Evolutionary conservation across 1,140 invertebrate species (phyloP).

Genomic region (Brachionus paranguensis): DNA sequence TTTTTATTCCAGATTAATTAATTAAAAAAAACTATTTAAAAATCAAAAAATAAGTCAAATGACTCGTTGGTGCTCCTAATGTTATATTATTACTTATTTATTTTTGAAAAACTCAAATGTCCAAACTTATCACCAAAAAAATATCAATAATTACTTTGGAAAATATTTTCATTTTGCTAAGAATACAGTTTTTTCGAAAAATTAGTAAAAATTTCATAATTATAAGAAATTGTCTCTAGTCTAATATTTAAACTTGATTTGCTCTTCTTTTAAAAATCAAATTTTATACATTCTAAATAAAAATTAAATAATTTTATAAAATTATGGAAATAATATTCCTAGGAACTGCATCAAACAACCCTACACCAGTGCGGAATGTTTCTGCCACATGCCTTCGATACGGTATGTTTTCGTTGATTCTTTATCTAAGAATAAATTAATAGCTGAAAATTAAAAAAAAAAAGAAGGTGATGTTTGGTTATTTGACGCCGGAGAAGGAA

Average conservation of each 20-base stretch:
- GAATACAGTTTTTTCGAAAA: background rate
- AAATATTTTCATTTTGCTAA: too few relatives aligned
- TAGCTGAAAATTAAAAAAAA: background rate
- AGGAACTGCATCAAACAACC: conserved; percentile 55
- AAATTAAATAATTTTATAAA: background rate
- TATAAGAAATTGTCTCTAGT: background rate
- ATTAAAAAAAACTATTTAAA: too few relatives aligned
- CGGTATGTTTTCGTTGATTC: conserved; percentile 41
- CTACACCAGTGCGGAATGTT: conserved; percentile 50
- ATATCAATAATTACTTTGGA: too few relatives aligned
- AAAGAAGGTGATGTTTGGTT: conserved; percentile 55
- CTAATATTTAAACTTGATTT: background rate
- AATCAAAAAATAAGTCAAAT: too few relatives aligned
- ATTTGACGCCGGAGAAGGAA: conserved; percentile 59
- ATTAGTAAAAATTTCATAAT: background rate
- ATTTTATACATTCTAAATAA: background rate
- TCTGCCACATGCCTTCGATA: conserved; percentile 51
- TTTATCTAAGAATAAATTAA: background rate
- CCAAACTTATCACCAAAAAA: too few relatives aligned
- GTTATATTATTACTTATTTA: too few relatives aligned
- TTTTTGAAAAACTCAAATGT: too few relatives aligned
- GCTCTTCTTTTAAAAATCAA: background rate
- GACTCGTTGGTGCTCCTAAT: too few relatives aligned
- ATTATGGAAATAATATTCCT: conserved; percentile 54
- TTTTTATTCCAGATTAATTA: too few relatives aligned